Evolutionary conservation across 53 echinoderm and acorn worm genomes (phyloP), one percentile per base, ranked within the genome.

Genomic region (Holothuria scabra): DNA sequence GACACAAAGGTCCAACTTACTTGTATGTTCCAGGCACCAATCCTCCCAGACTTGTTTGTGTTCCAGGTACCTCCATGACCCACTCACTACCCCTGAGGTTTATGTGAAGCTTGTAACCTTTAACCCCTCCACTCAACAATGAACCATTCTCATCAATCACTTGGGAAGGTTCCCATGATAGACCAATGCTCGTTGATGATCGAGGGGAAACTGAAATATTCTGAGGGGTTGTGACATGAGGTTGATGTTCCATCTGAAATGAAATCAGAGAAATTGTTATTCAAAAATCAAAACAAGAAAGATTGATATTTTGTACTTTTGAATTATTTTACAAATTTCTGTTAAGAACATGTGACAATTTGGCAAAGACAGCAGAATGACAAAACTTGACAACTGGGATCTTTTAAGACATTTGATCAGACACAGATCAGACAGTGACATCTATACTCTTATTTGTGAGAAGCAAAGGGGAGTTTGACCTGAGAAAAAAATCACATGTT

Each of bases 151-250:
- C 71, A 35, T 79, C 84, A 21, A 83, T 64, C 37, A 86, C 58
- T 32, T 67, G 46, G 19, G 93, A 89, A 20, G 93, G 93, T 32
- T 60, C 59, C 95, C 95, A 95, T 67, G 80, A 88, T 8, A 95
- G 82, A 69, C 85, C 79, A 44, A 95, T 85, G 91, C 95, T 95
- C 2, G 95, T 95, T 79, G 93, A 86, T 4, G 95, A 95, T 63
- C 91, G 82, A 44, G 74, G 61, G 28, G 65, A 83, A 30, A 84
- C 87, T 4, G 49, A 30, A 0, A 95, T 75, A 46, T 95, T 91
- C 4, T 64, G 56, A 20, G 92, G 92, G 14, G 92, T 60, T 28
- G 88, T 81, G 4, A 84, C 26, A 4, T 28, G 20, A 31, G 28
- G 21, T 28, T 64, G 18, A 0, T 66, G 57, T 29, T 64, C 64